Base-by-base conservation (phyloP, 2,797 vertebrate genomes). In the Sandelia bainsii region DNA sequence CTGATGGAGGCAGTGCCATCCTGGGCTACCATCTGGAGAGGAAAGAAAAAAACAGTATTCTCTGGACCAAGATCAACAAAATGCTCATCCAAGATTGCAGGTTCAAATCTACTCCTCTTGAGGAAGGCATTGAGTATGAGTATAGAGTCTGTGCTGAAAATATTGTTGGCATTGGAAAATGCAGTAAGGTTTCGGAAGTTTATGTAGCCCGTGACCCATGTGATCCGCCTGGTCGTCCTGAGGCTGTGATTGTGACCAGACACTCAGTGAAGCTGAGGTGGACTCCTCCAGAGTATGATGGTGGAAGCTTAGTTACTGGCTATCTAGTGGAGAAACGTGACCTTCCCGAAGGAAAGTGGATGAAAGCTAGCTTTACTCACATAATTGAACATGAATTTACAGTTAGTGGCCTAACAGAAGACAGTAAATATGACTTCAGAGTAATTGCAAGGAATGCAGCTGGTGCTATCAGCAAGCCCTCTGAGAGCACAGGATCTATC, bases 31-130 rank as follows among this genome's bases (percentile, higher is more conserved):
- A 99, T 91, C 92, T 99, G 71, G 98, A 99, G 79, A 96, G 94
- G 74, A 99, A 99, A 85, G 98, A 99, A 91, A 99, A 96, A 92
- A 99, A 99, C 86, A 99, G 98, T 82, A 99, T 99, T 82, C 94
- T 99, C 23, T 99, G 98, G 98, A 95, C 97, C 82, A 99, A 99
- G 90, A 94, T 99, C 56, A 99, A 99, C 89, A 99, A 98, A 93
- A 95, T 93, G 77, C 94, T 99, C 39, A 97, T 99, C 87, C 96
- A 96, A 82, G 98, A 99, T 72, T 97, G 97, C 42, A 94, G 93
- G 79, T 98, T 94, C 87, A 99, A 99, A 91, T 96, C 95, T 62
- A 87, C 95, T 79, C 96, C 97, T 79, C 95, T 99, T 44, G 98
- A 99, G 85, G 98, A 99, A 93, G 97, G 97, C 73, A 98, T 99